These are phyloP conservation scores for Cyprinodon tularosa DNA, from an alignment of 2,113 vertebrate species.

Conservation along the genomic window DNA sequence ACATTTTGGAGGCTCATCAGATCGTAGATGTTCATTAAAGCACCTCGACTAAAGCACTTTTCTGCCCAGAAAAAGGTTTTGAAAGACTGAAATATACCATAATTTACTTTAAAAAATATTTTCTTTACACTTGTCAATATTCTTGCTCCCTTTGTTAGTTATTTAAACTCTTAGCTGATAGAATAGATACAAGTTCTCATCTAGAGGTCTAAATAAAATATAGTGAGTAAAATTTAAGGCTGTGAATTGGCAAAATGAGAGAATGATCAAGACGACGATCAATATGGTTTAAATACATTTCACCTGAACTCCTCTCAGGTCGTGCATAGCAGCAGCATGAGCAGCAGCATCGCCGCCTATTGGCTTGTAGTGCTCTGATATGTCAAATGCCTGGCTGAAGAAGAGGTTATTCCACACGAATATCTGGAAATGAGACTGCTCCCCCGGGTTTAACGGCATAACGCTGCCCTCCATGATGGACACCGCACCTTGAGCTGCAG, in stretches of 20 bases:
- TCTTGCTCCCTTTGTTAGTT: too few species aligned
- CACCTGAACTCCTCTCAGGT: constrained; percentile 89
- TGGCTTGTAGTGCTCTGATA: constrained; percentile 91
- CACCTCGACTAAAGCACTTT: background rate
- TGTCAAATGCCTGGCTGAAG: constrained; percentile 94
- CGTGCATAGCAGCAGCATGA: constrained; percentile 87
- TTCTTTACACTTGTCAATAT: too few species aligned
- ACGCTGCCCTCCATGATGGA: constrained; percentile 93
- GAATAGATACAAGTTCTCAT: too few species aligned
- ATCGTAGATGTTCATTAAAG: too few species aligned
- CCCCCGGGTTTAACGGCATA: constrained; percentile 94
- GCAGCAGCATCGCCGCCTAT: constrained; percentile 92
- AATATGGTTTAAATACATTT: background rate
- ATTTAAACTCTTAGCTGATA: too few species aligned
- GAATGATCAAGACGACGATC: background rate
- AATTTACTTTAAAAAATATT: background rate
- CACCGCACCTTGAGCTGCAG: constrained; percentile 89
- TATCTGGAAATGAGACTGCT: constrained; percentile 94
- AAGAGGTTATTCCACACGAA: constrained; percentile 99
- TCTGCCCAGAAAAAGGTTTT: background rate
- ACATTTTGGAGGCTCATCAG: background rate
- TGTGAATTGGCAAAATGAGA: too few species aligned
- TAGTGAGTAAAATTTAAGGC: too few species aligned
- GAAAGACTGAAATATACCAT: background rate
- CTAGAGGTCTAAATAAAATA: background rate